Percentiles rank a stretch among this genome's conserved stretches.
phyloP scores from a whole-genome alignment of 2,797 vertebrate genomes.

The Clarias laeviceps region DNA sequence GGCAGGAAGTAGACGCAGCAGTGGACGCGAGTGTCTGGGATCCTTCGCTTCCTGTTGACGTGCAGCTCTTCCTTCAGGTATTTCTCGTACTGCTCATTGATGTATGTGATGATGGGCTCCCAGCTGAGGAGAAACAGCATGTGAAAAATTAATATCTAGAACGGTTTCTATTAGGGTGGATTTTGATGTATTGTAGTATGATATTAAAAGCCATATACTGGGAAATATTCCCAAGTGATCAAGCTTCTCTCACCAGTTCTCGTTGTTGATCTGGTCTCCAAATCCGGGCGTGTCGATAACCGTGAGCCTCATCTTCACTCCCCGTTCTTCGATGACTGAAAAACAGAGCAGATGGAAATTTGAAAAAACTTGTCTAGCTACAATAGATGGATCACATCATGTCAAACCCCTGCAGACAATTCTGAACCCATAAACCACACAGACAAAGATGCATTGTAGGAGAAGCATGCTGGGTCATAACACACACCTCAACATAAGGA shows the following conservation, averaged over 20 bases:
- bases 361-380: background rate
- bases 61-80: constrained; percentile 92
- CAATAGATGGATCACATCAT: too few relatives aligned
- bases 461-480: background rate
- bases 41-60: constrained; percentile 87
- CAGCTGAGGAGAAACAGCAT: constrained; percentile 75
- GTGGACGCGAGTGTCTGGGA: constrained; percentile 91
- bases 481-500: constrained; percentile 20
- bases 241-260: constrained; percentile 78
- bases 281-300: constrained; percentile 87
- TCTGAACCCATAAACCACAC: too few relatives aligned
- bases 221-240: background rate
- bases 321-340: constrained; percentile 85
- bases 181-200: background rate
- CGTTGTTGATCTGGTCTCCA: constrained; percentile 89
- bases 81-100: constrained; percentile 91
- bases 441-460: background rate
- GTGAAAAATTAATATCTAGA: background rate
- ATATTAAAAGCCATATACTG: background rate
- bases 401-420: background rate
- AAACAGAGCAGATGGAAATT: constrained; percentile 12
- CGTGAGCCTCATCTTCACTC: constrained; percentile 85
- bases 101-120: constrained; percentile 90
- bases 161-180: background rate
- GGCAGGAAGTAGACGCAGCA: constrained; percentile 93